Evolutionary conservation across 2,797 vertebrate species (phyloP), one percentile per base, ranked within the genome.

Genomic region (Artibeus jamaicensis): DNA sequence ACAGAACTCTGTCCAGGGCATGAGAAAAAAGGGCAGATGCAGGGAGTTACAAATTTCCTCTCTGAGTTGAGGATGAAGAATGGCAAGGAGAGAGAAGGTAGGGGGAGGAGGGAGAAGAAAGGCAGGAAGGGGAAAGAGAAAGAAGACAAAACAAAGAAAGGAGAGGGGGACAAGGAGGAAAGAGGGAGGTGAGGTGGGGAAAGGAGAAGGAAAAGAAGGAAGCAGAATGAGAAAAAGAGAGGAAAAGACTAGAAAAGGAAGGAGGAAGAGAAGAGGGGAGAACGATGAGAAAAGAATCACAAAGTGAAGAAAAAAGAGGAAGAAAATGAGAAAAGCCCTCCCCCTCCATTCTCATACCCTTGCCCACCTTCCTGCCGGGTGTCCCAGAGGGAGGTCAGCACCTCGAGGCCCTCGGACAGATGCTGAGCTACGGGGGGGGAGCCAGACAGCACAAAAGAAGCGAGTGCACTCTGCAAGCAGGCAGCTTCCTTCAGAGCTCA

Each of bases 311-410:
- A 29, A 11, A 44, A 32, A 46, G 42, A 44, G 44, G 48, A 24
- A 42, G 37, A 14, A 62, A 62, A 82, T 44, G 55, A 82, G 9
- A 82, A 21, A 39, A 44, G 4, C 37, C 53, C 37, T 48, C 16
- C 26, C 26, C 68, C 1, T 42, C 22, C 2, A 2, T 0, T 0
- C 34, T 12, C 24, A 46, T 22, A 21, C 9, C 10, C 68, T 2
- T n/a, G 68, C 55, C 42, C 2, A 2, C 46, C 65, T 42, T 44
- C 79, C 34, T 48, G 8, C 4, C 2, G 14, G 26, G 2, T 5
- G 4, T 14, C 62, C 83, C 62, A 2, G 11, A 57, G 6, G 39
- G 53, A 37, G 5, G n/a, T 14, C 8, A 12, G 29, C n/a, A 4
- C 29, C 8, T 29, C 57, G 29, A 8, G 6, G 74, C 14, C 44